Evolutionary conservation across 2,888 invertebrate genomes (phyloP).

Genomic region (Drosophila anomalipes): DNA sequence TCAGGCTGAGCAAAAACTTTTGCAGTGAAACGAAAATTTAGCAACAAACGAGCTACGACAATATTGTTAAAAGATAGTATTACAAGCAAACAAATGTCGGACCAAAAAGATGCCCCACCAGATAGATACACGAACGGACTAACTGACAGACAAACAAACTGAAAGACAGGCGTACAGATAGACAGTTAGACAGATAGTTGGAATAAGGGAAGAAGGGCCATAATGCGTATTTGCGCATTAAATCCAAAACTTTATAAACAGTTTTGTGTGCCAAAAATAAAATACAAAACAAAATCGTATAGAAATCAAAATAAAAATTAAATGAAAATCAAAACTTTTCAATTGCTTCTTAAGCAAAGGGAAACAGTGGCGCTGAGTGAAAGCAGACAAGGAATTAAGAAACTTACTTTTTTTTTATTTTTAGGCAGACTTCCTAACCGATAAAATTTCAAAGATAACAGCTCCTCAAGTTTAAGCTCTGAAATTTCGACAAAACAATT

Average conservation of each 20-base stretch:
- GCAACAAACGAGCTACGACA: constrained; percentile 68
- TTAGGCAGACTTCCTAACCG: constrained; percentile 18
- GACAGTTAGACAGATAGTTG: constrained; percentile 45
- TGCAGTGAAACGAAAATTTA: constrained; percentile 48
- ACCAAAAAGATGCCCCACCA: constrained; percentile 22
- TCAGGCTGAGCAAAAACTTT: constrained; percentile 75
- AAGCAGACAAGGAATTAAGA: constrained; percentile 5
- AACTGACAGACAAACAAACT: constrained; percentile 28
- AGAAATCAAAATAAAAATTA: constrained; percentile 55
- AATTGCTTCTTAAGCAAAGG: constrained; percentile 64
- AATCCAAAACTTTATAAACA: constrained; percentile 77
- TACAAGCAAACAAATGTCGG: constrained; percentile 58
- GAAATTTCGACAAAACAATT: neutral
- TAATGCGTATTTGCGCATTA: constrained; percentile 78
- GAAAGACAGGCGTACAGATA: constrained; percentile 21
- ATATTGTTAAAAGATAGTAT: constrained; percentile 77
- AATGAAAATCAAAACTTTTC: constrained; percentile 68
- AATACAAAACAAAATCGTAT: constrained; percentile 61
- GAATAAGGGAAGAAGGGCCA: constrained; percentile 23
- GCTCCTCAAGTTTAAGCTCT: constrained; percentile 7
- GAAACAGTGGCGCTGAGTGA: constrained; percentile 12
- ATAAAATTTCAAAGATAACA: constrained; percentile 26
- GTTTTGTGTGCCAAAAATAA: constrained; percentile 70
- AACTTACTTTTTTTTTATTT: constrained; percentile 4
- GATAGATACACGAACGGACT: constrained; percentile 31